Conservation (phyloP, 1,140 invertebrate genomes). For the Stegodyphus dumicola region DNA sequence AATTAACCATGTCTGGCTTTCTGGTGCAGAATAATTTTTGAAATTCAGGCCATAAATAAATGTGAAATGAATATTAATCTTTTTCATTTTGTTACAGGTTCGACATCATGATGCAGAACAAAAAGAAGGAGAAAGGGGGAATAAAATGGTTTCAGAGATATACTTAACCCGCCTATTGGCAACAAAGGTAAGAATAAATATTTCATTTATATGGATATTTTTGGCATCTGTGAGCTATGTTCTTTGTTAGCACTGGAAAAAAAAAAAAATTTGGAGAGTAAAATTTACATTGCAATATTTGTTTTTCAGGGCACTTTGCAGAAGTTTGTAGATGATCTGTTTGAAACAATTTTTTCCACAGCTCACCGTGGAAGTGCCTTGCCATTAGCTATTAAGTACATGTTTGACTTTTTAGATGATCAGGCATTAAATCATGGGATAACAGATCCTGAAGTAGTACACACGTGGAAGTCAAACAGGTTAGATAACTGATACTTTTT, state of each 20-base stretch:
- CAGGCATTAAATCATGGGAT: constrained; percentile 96
- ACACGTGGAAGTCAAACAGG: constrained; percentile 99
- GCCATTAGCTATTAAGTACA: constrained; percentile 98
- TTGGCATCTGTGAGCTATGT: no score
- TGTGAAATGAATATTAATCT: background rate
- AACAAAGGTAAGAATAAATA: constrained; percentile 78
- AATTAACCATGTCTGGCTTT: no score
- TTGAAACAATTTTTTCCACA: constrained; percentile 99
- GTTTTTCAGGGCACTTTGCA: constrained; percentile 83
- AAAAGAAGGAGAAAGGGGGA: constrained; percentile 95
- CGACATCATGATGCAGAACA: constrained; percentile 90
- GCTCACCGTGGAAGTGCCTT: constrained; percentile 93
- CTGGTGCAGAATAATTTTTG: no score
- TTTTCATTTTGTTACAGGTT: constrained; percentile 29
- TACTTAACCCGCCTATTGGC: constrained; percentile 97
- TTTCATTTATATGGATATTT: background rate
- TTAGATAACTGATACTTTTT: background rate
- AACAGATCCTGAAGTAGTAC: constrained; percentile 95
- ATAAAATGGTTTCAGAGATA: constrained; percentile 99
- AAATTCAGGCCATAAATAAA: no score
- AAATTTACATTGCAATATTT: background rate
- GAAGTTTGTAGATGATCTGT: constrained; percentile 98
- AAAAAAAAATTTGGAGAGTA: no score
- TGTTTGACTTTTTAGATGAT: constrained; percentile 99
- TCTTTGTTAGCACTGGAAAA: no score